Evolutionary conservation across 2,113 vertebrate genomes (phyloP).

Genomic region (Himantopus leucocephalus): DNA sequence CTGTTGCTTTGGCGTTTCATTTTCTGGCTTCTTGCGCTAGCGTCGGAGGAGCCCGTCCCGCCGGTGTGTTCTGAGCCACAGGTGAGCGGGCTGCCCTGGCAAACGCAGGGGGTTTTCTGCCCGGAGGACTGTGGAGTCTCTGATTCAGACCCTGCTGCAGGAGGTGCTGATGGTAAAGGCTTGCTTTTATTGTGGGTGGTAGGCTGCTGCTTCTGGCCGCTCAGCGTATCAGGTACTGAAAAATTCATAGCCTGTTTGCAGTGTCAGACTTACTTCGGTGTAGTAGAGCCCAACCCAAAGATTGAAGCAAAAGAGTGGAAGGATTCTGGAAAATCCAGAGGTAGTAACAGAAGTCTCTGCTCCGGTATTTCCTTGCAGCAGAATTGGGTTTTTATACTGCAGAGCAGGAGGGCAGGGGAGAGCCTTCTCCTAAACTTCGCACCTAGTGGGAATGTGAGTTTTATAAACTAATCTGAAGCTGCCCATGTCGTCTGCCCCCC

Average conservation of each 20-base stretch:
- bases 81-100: neutral
- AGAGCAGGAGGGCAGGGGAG: neutral
- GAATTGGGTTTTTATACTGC: fast-evolving
- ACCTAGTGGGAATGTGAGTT: fast-evolving
- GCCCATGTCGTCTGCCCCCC: fast-evolving
- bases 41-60: fast-evolving
- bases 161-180: neutral
- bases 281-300: neutral
- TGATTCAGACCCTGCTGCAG: fast-evolving
- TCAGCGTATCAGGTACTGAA: fast-evolving
- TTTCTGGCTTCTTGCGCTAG: neutral
- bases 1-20: fast-evolving
- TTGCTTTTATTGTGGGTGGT: neutral
- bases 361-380: fast-evolving
- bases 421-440: neutral
- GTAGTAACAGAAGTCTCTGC: fast-evolving
- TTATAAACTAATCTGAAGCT: neutral
- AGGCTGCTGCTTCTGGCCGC: fast-evolving
- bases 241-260: neutral
- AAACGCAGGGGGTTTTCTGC: neutral
- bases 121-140: neutral
- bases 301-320: neutral
- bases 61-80: neutral
- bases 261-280: fast-evolving
- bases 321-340: neutral